Evolutionary conservation across 2,888 invertebrate species (phyloP), one percentile per base, ranked within the genome.

Genomic region (Acanthococcus lagerstroemiae): DNA sequence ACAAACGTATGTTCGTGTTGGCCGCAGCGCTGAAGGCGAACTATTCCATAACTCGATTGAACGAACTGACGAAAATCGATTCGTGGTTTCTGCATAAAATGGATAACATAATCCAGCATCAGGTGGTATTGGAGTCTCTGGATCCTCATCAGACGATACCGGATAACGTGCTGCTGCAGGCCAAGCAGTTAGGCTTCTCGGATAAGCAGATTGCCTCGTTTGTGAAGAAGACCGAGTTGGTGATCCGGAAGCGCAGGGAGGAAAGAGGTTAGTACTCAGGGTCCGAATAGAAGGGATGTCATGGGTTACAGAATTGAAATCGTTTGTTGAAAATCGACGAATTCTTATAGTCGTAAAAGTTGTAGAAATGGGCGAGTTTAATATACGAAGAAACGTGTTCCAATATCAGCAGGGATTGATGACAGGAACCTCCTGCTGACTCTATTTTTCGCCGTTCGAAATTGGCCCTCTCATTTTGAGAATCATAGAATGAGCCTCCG

Each of bases 41-140:
- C 4, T 94, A 91, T 74, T 79, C 83, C 5, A 82, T 96, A 27
- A 90, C 95, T 69, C 83, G 84, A 70, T 77, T 99, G n/a, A 90
- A 95, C 74, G 83, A 89, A 19, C 77, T 97, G 65, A 99, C 99
- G 0, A 92, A 93, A 78, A 99, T 99, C 70, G 97, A 99, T 77
- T 81, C 82, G 60, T 99, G 97, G 97, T 99, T 99, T 76, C 81
- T 99, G 45, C 82, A 90, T 74, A 95, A 95, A 76, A 89, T 99
- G 83, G 86, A 88, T 75, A 88, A 94, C 73, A 95, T 99, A 63
- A 88, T 93, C 58, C 81, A 85, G 65, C 86, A 84, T 72, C 84
- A 88, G 67, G 78, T 77, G 17, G 73, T 78, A 1, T 77, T 96
- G 69, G 90, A 93, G 75, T 76, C 78, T 5, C 48, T 68, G 15